Base-by-base conservation (phyloP, 2,113 vertebrate genomes). In the Xiphophorus maculatus region DNA sequence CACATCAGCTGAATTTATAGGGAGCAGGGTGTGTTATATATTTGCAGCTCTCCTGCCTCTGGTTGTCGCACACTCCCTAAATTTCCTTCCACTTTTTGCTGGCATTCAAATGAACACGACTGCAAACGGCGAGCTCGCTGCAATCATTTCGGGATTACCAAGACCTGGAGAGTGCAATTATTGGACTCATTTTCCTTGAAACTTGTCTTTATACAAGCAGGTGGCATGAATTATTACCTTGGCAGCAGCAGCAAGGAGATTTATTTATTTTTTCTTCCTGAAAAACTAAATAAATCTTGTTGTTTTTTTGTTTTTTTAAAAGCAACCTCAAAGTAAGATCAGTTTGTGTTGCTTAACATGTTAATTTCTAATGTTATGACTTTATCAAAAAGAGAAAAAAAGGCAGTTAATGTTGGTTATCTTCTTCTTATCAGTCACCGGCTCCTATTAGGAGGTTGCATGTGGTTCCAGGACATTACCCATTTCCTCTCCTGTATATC, bases 401-500 rank as follows among this genome's bases (percentile, higher is more conserved):
- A 77, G 71, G 81, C 80, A 77, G 44, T 82, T 73, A 87, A 87
- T 80, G 83, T 86, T 75, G 63, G 76, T 84, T 90, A 90, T 88
- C 85, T 92, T 82, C 69, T 69, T 76, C 84, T 91, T 92, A 91
- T 93, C 90, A 90, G 82, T 91, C 91, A 88, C 85, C 81, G 80
- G 84, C 84, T 87, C 84, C 83, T 91, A 89, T 92, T 91, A 90
- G 88, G 88, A 90, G 87, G 80, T 87, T 88, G 87, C 83, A 90
- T 91, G 91, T 87, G 88, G 89, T 92, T 92, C 86, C 84, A 91
- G 90, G 88, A 92, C 93, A 88, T 94, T 91, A 91, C 86, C 90
- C 92, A 92, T 92, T 93, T 93, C 90, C 93, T 92, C 81, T 86
- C 86, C 88, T 92, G 91, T 90, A 91, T 92, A 91, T 92, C 89